Evolutionary conservation across 2,888 invertebrate genomes (phyloP), one percentile per base, ranked within the genome.

Genomic region (Therioaphis trifolii): DNA sequence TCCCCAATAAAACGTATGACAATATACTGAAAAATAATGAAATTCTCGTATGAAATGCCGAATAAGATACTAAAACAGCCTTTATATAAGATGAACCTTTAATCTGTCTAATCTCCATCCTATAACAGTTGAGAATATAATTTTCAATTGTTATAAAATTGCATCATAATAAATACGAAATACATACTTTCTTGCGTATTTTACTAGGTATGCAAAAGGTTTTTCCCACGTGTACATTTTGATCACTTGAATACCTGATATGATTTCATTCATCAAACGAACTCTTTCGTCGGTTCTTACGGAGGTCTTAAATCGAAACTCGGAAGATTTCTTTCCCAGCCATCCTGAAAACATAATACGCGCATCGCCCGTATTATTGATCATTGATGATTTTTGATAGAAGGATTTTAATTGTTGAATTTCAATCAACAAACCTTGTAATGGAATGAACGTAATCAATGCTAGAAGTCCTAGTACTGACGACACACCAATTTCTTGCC

Each of bases 171-270:
- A 4, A 1, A 35, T 5, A 7, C 3, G 35, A 35, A 35, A 5
- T 35, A 3, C 35, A 35, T 89, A 95, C 95, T 91, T 92, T 88
- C 96, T 90, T 0, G 94, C 92, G 85, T 91, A 90, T 82, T 91
- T 92, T 9, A 96, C 92, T 18, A 95, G 89, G 80, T 92, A 91
- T 1, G 93, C 93, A 87, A 96, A 96, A 0, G 95, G 94, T 86
- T 92, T 92, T 89, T 96, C 96, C 93, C 96, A 96, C 0, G 95
- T 94, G 88, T 96, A 96, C 95, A 96, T 96, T 90, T 96, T 96
- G 87, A 96, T 95, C 24, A 96, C 95, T 87, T 94, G 92, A 87
- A 96, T 95, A 0, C 95, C 95, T 15, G 92, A 92, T 49, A 96
- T 92, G 85, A 97, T 94, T 89, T 98, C 97, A 87, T 95, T 96